Evolutionary conservation across 2,797 vertebrate genomes (phyloP), one percentile per base, ranked within the genome.

Genomic region (Microtus obscurus): DNA sequence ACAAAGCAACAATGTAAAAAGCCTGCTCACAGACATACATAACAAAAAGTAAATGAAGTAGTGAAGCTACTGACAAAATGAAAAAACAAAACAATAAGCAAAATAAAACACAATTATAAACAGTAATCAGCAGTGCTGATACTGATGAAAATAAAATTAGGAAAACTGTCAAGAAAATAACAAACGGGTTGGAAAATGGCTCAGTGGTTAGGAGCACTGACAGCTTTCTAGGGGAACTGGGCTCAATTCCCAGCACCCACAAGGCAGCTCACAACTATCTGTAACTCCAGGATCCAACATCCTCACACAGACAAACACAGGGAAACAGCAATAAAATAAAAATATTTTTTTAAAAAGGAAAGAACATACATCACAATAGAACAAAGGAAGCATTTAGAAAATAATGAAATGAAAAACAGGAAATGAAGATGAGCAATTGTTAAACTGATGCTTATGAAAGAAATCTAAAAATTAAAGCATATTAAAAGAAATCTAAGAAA

Each of bases 111-210:
- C 40, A 43, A 78, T 37, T 45, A 16, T 13, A 78, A 31, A 67
- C 34, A 80, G 6, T 59, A 87, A 71, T 29, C 11, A 59, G 25
- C 2, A 73, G 53, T 25, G 29, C 29, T 79, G 19, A 94, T 59
- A 90, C 0, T 63, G 63, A 89, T 83, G 34, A 92, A 74, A 95
- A 93, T 51, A 91, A 94, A 69, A 76, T 90, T 88, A 90, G 87
- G 25, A 93, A 96, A 93, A 87, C 48, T 71, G 86, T 80, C 59
- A 40, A 93, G 23, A 91, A 97, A 90, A 91, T 89, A 79, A 94
- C 56, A 59, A 59, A 59, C 0, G 56, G 21, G 56, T 59, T 59
- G 56, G 56, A 8, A 59, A 59, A 59, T 59, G 56, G 56, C 56
- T 59, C 19, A 59, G 56, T 23, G 56, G 6, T 59, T 59, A 59